These are phyloP conservation scores for Andrena fulva DNA, from an alignment of 2,888 invertebrate species.

Conservation along the genomic window DNA sequence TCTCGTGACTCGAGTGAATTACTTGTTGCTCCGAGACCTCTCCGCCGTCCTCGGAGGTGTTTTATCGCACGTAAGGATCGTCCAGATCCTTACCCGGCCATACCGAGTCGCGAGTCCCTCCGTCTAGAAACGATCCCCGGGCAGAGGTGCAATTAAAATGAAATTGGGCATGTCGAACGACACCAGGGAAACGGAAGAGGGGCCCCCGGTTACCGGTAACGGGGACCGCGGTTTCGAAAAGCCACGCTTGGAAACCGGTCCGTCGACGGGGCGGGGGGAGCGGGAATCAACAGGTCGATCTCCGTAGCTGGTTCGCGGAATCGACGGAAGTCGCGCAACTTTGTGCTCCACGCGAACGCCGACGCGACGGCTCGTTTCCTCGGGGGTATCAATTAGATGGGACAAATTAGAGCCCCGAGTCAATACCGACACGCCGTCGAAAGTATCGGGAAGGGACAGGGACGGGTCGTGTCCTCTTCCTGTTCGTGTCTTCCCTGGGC, in stretches of 20 bases:
- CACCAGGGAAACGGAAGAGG: background rate
- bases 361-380: constrained; percentile 5
- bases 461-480: constrained; percentile 12
- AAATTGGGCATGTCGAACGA: background rate
- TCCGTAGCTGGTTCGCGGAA: constrained; percentile 29
- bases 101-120: background rate
- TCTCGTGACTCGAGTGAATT: constrained; percentile 79
- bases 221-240: constrained; percentile 11
- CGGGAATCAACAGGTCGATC: background rate
- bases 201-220: constrained; percentile 15
- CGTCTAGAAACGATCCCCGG: background rate
- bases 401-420: constrained; percentile 50
- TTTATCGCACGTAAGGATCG: constrained; percentile 5
- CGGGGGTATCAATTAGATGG: constrained; percentile 40
- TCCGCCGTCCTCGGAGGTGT: background rate
- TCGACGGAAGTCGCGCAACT: constrained; percentile 33
- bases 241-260: constrained; percentile 29
- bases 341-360: constrained; percentile 33
- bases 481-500: background rate
- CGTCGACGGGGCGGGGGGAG: background rate
- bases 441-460: constrained; percentile 8
- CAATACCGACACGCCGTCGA: constrained; percentile 32
- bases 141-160: background rate
- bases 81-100: background rate
- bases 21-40: constrained; percentile 23